Base-by-base conservation (phyloP, 1,140 invertebrate species). In the Psilanteris sp. region DNA sequence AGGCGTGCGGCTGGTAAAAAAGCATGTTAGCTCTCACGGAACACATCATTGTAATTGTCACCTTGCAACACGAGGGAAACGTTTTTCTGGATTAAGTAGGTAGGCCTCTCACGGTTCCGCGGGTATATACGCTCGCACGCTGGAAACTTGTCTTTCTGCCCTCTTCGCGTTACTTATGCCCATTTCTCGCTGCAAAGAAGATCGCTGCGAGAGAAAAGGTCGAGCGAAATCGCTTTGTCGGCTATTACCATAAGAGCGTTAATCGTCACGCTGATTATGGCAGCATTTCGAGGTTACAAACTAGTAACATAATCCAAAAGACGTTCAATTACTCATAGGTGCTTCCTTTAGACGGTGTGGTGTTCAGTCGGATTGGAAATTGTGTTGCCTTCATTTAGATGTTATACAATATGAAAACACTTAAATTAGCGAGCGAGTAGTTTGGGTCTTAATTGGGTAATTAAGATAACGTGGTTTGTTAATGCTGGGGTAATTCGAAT, bases 21-120 rank as follows among this genome's bases (percentile, higher is more conserved):
- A 34, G 36, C 52, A 37, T 27, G 50, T 37, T 39, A 52, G 46
- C 62, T 67, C 55, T 74, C 61, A 67, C 71, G 71, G 71, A 74
- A 74, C 61, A 74, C 62, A 67, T 67, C 61, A 67, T 67, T 66
- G 57, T 71, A 70, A 70, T 66, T 77, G 59, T 70, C 64, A 70
- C 64, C 61, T 50, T 73, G 59, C 37, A 70, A 57, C 44, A 57
- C 13, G 18, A 29, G 43, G 48, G 43, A 74, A 70, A 74, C 68
- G 76, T 64, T 71, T 72, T 78, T 74, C 59, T 61, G 41, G 72
- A 64, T 71, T 62, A 78, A 78, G 72, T 78, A 74, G 66, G 75
- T 76, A 70, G 75, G 54, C 67, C 72, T 77, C 76, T 79, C 68
- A 74, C 71, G 64, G 48, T 76, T 74, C 70, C 66, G 52, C 68